A percentile compares a stretch with the other conserved stretches of the same genome.
Evolutionary conservation across 2,797 vertebrate genomes (phyloP).

Genomic region (Poeciliopsis infans): DNA sequence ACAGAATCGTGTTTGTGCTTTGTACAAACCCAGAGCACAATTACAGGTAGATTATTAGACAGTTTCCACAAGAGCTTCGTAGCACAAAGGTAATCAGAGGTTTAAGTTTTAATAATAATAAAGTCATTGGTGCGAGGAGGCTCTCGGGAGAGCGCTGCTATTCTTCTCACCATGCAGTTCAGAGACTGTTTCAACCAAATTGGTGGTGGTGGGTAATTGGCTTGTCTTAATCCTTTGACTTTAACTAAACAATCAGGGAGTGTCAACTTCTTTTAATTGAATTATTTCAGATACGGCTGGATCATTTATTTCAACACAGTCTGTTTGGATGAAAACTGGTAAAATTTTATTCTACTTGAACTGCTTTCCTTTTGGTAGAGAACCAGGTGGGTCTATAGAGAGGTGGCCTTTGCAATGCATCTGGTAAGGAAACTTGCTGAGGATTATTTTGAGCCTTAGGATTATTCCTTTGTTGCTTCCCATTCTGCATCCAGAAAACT

Average conservation of each 20-base stretch:
- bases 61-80: constrained; percentile 41
- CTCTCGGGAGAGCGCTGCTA: constrained; percentile 35
- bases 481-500: constrained; percentile 23
- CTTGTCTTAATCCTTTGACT: constrained; percentile 53
- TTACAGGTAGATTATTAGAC: constrained; percentile 50
- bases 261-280: constrained; percentile 6
- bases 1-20: constrained; percentile 77
- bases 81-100: constrained; percentile 47
- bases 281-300: not conserved
- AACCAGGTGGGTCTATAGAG: constrained; percentile 15
- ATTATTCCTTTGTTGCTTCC: constrained; percentile 10
- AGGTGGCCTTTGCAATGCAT: not conserved
- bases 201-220: constrained; percentile 43
- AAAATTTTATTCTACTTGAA: constrained; percentile 45
- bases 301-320: not conserved
- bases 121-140: constrained; percentile 46
- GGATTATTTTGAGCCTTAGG: constrained; percentile 24
- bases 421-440: constrained; percentile 7
- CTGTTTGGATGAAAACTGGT: constrained; percentile 10
- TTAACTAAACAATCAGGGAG: constrained; percentile 31
- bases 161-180: constrained; percentile 26
- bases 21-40: constrained; percentile 74
- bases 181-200: constrained; percentile 55
- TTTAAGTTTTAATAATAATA: constrained; percentile 42
- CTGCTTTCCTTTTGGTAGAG: constrained; percentile 16